Conservation (phyloP, 2,797 vertebrate species). For the Threskiornis aethiopicus region DNA sequence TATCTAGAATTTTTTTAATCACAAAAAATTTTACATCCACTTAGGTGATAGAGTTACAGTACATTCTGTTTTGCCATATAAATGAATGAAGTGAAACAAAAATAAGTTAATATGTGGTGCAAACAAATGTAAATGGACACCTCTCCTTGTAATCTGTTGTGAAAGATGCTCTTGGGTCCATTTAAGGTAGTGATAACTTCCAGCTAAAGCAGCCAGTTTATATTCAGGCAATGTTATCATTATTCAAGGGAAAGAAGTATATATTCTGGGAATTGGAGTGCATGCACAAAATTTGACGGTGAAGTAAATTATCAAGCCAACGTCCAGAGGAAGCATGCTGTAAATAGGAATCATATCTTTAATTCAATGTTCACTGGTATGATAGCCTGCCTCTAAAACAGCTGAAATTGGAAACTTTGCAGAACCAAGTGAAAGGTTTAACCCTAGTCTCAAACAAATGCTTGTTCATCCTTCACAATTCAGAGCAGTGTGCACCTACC, state of each 20-base stretch:
- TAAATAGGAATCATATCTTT: conserved; percentile 17
- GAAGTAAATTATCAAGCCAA: conserved; percentile 28
- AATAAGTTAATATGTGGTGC: neutral
- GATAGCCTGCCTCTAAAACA: neutral
- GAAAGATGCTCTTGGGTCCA: neutral
- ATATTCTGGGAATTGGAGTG: conserved; percentile 3
- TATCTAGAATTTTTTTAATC: neutral
- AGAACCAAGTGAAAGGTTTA: neutral
- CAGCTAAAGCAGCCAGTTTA: neutral
- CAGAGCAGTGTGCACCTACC: neutral
- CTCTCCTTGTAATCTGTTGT: neutral
- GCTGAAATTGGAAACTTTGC: neutral
- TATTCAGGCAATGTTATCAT: neutral
- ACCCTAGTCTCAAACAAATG: neutral
- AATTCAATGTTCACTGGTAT: neutral
- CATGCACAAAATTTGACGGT: neutral
- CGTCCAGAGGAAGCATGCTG: neutral
- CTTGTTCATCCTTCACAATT: neutral
- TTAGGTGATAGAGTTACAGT: neutral
- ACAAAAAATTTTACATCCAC: neutral
- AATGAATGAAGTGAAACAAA: neutral
- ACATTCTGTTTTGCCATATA: neutral
- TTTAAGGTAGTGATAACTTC: conserved; percentile 17
- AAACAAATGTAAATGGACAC: neutral
- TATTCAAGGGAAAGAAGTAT: conserved; percentile 1